These are phyloP conservation scores for Trichomalopsis sarcophagae DNA, from an alignment of 1,140 invertebrate species.

Conservation along the genomic window DNA sequence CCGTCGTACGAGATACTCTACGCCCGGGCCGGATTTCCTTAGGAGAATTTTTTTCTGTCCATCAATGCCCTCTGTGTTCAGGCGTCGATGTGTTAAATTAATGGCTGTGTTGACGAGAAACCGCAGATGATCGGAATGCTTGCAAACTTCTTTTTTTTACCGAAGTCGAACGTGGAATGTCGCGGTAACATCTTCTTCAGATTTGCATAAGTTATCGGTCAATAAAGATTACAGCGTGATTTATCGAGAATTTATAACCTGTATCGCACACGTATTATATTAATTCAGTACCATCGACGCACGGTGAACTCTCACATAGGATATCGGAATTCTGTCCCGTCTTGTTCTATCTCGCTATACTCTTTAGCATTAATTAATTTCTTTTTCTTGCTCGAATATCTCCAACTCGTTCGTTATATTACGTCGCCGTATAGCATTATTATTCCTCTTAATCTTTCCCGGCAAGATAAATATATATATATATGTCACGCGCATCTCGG, in stretches of 20 bases:
- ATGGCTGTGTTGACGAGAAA: neutral
- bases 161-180: neutral
- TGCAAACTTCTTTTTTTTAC: neutral
- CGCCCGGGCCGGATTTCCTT: conserved; percentile 13
- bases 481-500: too few relatives aligned
- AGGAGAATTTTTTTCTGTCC: neutral
- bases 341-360: neutral
- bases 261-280: neutral
- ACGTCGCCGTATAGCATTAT: too few relatives aligned
- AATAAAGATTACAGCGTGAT: neutral
- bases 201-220: neutral
- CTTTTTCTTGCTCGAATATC: neutral
- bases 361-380: neutral
- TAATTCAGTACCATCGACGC: neutral
- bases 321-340: neutral
- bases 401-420: too few relatives aligned
- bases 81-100: neutral
- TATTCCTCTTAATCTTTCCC: too few relatives aligned
- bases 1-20: neutral
- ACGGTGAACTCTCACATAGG: neutral
- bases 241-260: neutral
- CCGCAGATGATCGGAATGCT: neutral
- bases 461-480: too few relatives aligned
- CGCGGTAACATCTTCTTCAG: neutral
- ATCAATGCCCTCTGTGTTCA: neutral